These are phyloP conservation scores for Sterna hirundo DNA, from an alignment of 2,113 vertebrate genomes.

Conservation along the genomic window DNA sequence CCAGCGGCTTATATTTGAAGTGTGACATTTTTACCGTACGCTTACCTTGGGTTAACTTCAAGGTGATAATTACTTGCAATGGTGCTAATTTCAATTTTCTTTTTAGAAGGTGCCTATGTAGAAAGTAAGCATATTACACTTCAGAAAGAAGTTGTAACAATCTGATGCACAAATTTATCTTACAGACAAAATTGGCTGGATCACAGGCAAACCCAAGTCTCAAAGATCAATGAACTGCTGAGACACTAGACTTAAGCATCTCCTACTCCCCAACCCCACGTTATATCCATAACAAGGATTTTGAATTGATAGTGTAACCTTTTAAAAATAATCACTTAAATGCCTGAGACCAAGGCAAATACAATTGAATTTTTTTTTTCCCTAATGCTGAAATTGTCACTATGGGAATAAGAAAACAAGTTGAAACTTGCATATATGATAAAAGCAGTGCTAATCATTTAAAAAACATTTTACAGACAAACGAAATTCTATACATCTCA, in stretches of 20 bases:
- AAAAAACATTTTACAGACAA: background rate
- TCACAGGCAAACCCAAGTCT: background rate
- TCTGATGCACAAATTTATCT: background rate
- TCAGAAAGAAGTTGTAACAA: background rate
- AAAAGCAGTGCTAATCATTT: background rate
- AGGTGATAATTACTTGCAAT: conserved; percentile 99
- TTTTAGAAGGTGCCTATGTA: conserved; percentile 92
- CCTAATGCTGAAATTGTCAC: background rate
- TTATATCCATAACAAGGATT: background rate
- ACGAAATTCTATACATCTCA: background rate
- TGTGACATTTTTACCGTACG: background rate
- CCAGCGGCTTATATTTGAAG: background rate
- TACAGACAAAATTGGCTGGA: background rate
- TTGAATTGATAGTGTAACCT: background rate
- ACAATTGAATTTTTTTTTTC: background rate
- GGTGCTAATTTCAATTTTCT: conserved; percentile 98
- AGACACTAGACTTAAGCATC: background rate
- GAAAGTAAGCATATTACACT: background rate
- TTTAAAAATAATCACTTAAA: background rate
- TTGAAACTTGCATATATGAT: background rate
- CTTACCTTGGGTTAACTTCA: conserved; percentile 95
- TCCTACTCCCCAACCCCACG: background rate
- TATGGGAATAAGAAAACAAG: background rate
- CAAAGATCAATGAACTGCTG: background rate
- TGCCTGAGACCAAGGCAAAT: background rate